Base-by-base conservation (phyloP, 2,888 invertebrate genomes). In the Caenorhabditis sinica region DNA sequence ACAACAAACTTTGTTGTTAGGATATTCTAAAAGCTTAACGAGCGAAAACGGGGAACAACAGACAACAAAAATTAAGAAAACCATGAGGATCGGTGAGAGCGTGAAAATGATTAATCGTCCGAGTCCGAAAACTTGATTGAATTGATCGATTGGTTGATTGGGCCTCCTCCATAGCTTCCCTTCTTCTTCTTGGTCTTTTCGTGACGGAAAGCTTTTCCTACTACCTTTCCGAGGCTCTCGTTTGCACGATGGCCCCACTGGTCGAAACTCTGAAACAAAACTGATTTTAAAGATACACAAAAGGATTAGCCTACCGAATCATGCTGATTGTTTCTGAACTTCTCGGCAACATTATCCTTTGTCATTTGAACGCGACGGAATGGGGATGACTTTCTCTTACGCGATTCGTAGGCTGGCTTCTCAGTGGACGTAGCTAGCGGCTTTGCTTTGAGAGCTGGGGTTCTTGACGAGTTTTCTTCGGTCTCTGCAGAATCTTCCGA, bases 101-200 rank as follows among this genome's bases (percentile, higher is more conserved):
- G 33, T 51, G 20, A 36, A n/a, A 28, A 20, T 15, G 13, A 2
- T 36, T 63, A 75, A 30, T 82, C 61, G 25, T 85, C 84, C 5
- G 84, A 85, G 33, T 85, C 84, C n/a, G 91, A 87, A 94, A 98
- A 98, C 94, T 96, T 97, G 90, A 98, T 96, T 88, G 97, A 98
- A 94, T 97, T 96, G 80, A 97, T 96, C 87, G 95, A 95, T 90
- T 95, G 95, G 93, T 97, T 96, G 91, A 99, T 98, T 90, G 95
- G 95, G 87, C 98, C 99, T 71, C 98, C 98, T 87, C 96, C 95
- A 93, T 99, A 99, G 88, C 96, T 96, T 87, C 98, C 98, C 90
- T 86, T 89, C 94, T 99, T 99, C 94, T 99, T 99, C 94, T 99
- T 99, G 17, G 97, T 98, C 94, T 99, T 99, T 94, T 99, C 98